A percentile compares a stretch with the other conserved stretches of the same genome.
Conservation (phyloP, 2,797 vertebrate species). For the Ctenosaura bakeri region DNA sequence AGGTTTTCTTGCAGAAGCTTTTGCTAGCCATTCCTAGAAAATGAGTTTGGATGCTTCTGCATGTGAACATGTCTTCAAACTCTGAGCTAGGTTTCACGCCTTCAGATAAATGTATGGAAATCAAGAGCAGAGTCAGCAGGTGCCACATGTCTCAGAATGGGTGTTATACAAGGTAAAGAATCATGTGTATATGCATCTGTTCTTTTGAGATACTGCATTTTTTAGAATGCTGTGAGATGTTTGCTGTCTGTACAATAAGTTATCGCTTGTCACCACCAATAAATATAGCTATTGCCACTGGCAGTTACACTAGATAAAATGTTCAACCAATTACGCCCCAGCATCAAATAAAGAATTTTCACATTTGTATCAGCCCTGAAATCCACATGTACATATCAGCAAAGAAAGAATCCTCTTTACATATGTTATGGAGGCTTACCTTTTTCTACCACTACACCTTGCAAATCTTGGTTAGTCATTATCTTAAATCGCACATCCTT, state of each 20-base stretch:
- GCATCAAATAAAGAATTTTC: background rate
- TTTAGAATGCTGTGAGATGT: background rate
- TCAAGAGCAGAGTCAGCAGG: background rate
- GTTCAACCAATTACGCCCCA: conserved; percentile 14
- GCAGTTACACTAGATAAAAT: background rate
- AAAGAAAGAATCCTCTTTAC: background rate
- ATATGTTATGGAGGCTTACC: background rate
- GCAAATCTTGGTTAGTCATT: background rate
- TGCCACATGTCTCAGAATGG: too few species aligned
- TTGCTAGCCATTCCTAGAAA: background rate
- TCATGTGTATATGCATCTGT: background rate
- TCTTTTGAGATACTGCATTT: background rate
- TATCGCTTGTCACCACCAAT: background rate
- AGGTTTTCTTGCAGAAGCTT: too few species aligned
- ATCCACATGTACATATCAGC: background rate
- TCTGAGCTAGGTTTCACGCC: background rate
- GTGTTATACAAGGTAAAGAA: too few species aligned
- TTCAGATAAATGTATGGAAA: background rate
- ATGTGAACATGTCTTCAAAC: too few species aligned
- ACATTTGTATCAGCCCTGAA: background rate
- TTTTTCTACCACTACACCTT: background rate
- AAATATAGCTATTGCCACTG: background rate
- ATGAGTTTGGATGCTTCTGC: background rate
- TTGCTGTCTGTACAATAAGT: conserved; percentile 6
- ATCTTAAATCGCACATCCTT: background rate